A percentile compares a stretch with the other conserved stretches of the same genome.
phyloP scores from a whole-genome alignment of 92 coral and sea anemone species.

The Heteractis magnifica region DNA sequence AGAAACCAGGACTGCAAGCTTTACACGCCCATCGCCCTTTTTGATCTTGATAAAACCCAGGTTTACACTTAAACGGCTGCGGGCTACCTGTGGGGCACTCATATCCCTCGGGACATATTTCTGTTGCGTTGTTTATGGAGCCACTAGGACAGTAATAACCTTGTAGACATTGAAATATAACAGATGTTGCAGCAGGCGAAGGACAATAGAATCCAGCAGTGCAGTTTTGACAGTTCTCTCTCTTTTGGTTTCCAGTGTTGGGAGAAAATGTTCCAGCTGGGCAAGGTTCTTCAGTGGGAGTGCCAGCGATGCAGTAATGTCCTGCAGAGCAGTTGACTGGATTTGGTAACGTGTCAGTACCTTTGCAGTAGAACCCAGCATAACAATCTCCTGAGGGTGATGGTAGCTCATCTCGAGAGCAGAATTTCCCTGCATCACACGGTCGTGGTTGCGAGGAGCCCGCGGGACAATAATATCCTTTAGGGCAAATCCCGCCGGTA shows the following conservation, averaged over 20 bases:
- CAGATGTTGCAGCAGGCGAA: constrained; percentile 72
- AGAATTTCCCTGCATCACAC: constrained; percentile 81
- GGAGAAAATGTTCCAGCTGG: constrained; percentile 92
- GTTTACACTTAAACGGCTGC: constrained; percentile 65
- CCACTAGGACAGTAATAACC: constrained; percentile 98
- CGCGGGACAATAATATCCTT: constrained; percentile 78
- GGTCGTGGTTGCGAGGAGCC: constrained; percentile 79
- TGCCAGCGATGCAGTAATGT: constrained; percentile 83
- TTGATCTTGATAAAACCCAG: constrained; percentile 92
- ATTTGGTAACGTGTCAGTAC: constrained; percentile 68
- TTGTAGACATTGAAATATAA: constrained; percentile 88
- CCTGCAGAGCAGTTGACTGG: constrained; percentile 84
- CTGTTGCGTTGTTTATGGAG: constrained; percentile 81
- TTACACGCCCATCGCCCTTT: constrained; percentile 81
- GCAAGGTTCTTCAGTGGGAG: constrained; percentile 76
- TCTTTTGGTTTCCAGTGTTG: constrained; percentile 65
- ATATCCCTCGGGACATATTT: constrained; percentile 75
- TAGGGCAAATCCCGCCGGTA: constrained; percentile 90
- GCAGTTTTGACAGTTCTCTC: constrained; percentile 83
- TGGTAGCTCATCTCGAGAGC: constrained; percentile 74
- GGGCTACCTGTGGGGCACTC: constrained; percentile 84
- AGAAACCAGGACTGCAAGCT: constrained; percentile 74
- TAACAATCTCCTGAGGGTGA: constrained; percentile 82
- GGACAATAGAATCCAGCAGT: constrained; percentile 94
- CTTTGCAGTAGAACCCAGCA: constrained; percentile 83